phyloP scores from a whole-genome alignment of 2,888 invertebrate genomes.

The Diarsia mendica region DNA sequence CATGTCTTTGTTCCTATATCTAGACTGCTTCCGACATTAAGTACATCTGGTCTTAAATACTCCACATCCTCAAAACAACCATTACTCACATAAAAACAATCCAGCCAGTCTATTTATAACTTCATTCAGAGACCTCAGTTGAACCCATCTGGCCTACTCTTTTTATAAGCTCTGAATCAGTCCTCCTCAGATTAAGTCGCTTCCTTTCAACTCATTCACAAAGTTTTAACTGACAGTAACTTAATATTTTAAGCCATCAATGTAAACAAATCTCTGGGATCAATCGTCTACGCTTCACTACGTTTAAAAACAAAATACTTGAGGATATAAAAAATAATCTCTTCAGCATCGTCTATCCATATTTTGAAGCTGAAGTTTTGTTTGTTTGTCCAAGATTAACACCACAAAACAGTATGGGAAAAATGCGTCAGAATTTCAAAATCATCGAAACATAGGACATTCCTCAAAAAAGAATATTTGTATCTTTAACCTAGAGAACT shows the following conservation, averaged over 20 bases:
- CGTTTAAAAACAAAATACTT: slow-evolving; percentile 39
- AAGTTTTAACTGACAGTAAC: slow-evolving; percentile 43
- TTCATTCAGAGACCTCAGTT: slow-evolving; percentile 38
- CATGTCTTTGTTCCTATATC: not conserved
- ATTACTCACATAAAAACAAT: slow-evolving; percentile 12
- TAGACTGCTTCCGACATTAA: not conserved
- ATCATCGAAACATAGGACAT: too few relatives aligned
- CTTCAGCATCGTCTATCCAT: slow-evolving; percentile 4
- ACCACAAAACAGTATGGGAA: not conserved
- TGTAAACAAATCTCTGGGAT: slow-evolving; percentile 55
- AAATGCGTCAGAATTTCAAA: not conserved
- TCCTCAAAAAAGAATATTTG: not conserved
- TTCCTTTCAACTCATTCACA: slow-evolving; percentile 57
- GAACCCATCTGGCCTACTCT: slow-evolving; percentile 39
- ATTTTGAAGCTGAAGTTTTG: not conserved
- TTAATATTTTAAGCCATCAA: slow-evolving; percentile 33
- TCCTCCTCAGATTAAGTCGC: slow-evolving; percentile 22
- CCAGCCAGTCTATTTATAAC: slow-evolving; percentile 31
- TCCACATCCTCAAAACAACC: slow-evolving; percentile 15
- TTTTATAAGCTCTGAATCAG: slow-evolving; percentile 22
- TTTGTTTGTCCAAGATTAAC: not conserved
- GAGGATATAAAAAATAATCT: slow-evolving; percentile 21
- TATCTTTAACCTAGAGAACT: not conserved
- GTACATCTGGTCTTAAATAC: slow-evolving; percentile 4
- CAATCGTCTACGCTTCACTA: slow-evolving; percentile 52